Evolutionary conservation across 2,888 invertebrate species (phyloP).

Genomic region (Perizoma affinitatum): DNA sequence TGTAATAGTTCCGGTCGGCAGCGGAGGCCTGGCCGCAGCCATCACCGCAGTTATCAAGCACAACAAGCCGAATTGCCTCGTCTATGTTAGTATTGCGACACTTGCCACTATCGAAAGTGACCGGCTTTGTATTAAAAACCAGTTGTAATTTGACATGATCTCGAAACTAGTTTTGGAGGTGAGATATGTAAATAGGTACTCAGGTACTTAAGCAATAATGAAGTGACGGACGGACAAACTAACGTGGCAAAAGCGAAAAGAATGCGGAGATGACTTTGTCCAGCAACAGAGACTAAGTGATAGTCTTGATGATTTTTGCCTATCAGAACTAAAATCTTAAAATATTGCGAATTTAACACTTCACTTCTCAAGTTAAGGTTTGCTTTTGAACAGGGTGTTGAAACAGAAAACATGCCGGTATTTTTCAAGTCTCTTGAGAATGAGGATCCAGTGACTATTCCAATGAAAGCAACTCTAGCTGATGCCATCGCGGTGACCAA

Average conservation of each 20-base stretch:
- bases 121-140: neutral
- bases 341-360: neutral
- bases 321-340: neutral
- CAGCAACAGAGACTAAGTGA: too few relatives aligned
- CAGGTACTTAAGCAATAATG: too few relatives aligned
- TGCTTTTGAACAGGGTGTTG: conserved; percentile 88
- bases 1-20: conserved; percentile 94
- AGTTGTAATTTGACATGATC: neutral
- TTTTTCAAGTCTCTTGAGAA: conserved; percentile 89
- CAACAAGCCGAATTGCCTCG: conserved; percentile 89
- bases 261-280: too few relatives aligned
- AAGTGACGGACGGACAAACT: too few relatives aligned
- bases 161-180: conserved; percentile 16
- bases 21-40: conserved; percentile 95
- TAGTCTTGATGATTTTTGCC: too few relatives aligned
- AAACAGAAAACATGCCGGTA: conserved; percentile 94
- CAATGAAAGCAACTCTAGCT: conserved; percentile 88
- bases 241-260: too few relatives aligned
- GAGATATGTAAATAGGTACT: neutral
- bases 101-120: neutral
- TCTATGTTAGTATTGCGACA: conserved; percentile 88
- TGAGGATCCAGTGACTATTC: conserved; percentile 86
- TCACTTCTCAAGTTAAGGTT: neutral
- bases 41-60: conserved; percentile 93
- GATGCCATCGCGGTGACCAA: conserved; percentile 93